Percentiles rank a stretch among this genome's conserved stretches.
Conservation (phyloP, 2,888 invertebrate species). For the Theretra japonica region DNA sequence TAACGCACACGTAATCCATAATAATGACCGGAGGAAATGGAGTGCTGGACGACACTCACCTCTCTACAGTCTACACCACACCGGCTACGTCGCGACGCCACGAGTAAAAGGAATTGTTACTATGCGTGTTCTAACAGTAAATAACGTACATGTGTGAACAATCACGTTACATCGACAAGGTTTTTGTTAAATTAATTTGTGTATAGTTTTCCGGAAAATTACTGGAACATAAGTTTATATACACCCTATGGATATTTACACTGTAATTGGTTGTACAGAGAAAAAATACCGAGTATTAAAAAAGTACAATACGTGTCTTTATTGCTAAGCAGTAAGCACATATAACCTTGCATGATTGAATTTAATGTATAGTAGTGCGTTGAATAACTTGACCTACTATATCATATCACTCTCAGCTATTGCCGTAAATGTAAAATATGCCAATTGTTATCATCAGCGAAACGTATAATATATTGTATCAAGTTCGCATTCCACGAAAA, state of each 20-base stretch:
- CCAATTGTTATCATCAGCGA: conserved; percentile 3
- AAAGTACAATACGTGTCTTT: neutral
- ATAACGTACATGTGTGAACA: conserved; percentile 19
- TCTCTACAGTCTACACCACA: conserved; percentile 18
- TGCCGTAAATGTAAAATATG: conserved; percentile 7
- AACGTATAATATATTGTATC: conserved; percentile 12
- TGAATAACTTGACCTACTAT: conserved; percentile 22
- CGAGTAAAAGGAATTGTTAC: conserved; percentile 5
- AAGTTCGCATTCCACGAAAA: conserved; percentile 18
- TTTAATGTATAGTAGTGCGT: conserved; percentile 11
- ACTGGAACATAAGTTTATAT: conserved; percentile 15
- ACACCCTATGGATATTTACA: neutral
- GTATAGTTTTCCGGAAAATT: conserved; percentile 27
- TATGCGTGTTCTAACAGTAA: conserved; percentile 13
- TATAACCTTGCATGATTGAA: conserved; percentile 16
- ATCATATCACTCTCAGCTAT: conserved; percentile 5
- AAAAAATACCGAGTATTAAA: neutral
- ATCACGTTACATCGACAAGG: neutral
- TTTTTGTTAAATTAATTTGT: conserved; percentile 14
- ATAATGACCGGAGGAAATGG: conserved; percentile 66
- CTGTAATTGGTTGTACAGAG: no score
- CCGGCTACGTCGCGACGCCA: neutral
- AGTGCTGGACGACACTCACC: conserved; percentile 39
- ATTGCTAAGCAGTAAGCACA: neutral
- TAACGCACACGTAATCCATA: conserved; percentile 62